A percentile compares a stretch with the other conserved stretches of the same genome.
Evolutionary conservation across 2,888 invertebrate species (phyloP).

Genomic region (Perdita meconis): DNA sequence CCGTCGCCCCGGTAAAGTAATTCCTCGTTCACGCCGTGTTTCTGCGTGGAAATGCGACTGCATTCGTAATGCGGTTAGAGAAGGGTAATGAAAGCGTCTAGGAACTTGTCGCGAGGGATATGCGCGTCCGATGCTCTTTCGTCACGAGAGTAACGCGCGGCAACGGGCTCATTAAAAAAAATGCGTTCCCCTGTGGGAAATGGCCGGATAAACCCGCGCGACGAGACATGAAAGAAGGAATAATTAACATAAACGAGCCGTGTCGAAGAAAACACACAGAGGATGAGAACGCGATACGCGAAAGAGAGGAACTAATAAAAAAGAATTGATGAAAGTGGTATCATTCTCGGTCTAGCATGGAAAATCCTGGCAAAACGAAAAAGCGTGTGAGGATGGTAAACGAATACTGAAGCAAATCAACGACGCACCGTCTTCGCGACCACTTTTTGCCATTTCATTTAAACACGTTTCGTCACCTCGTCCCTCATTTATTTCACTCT

Average conservation of each 20-base stretch:
- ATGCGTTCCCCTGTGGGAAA: neutral
- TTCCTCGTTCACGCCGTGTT: neutral
- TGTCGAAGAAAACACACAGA: neutral
- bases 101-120: no score
- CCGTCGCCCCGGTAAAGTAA: neutral
- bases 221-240: neutral
- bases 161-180: no score
- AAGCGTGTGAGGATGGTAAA: neutral
- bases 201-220: neutral
- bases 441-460: neutral
- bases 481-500: neutral
- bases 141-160: no score
- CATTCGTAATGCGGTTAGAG: neutral
- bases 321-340: conserved; percentile 4
- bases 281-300: neutral
- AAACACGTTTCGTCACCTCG: neutral
- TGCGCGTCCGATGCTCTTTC: no score
- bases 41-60: neutral
- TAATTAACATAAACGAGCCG: neutral
- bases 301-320: neutral
- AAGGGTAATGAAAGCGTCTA: no score
- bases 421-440: neutral
- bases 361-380: neutral
- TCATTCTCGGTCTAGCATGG: neutral
- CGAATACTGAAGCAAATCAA: conserved; percentile 6